phyloP scores from a whole-genome alignment of 2,113 vertebrate genomes.

The Corvus cornix region DNA sequence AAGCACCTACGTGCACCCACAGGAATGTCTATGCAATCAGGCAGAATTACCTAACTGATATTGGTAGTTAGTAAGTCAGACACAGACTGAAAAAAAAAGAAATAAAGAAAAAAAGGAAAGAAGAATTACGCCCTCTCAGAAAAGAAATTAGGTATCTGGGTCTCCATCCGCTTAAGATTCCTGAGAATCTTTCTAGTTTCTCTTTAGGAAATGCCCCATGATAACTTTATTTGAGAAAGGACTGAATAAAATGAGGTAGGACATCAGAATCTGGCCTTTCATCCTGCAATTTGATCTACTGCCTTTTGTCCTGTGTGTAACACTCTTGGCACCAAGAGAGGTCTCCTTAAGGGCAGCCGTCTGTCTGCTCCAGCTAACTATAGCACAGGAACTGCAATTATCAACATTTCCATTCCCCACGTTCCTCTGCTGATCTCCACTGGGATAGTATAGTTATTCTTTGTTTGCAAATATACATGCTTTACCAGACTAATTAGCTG shows the following conservation, averaged over 20 bases:
- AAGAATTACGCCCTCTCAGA: not conserved
- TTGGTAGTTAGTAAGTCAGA: not conserved
- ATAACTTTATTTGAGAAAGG: not conserved
- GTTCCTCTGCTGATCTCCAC: conserved; percentile 47
- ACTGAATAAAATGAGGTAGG: not conserved
- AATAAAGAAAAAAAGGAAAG: not conserved
- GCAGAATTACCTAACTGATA: not conserved
- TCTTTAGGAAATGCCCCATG: not conserved
- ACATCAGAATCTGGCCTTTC: not conserved
- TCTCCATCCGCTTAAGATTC: not conserved
- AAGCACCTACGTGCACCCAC: not conserved
- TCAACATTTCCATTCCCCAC: conserved; percentile 47
- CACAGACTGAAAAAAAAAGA: not conserved
- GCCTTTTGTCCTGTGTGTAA: not conserved
- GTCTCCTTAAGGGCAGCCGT: not conserved
- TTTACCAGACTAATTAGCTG: conserved; percentile 43
- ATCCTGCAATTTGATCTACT: not conserved
- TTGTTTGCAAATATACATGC: conserved; percentile 68
- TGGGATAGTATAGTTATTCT: conserved; percentile 57
- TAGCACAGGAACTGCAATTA: conserved; percentile 13
- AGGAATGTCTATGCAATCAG: not conserved
- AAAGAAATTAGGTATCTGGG: not conserved
- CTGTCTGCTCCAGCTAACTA: not conserved
- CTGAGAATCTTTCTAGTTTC: not conserved
- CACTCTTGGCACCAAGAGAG: not conserved